Conservation (phyloP, 1,140 invertebrate species). For the Daktulosphaira vitifoliae region DNA sequence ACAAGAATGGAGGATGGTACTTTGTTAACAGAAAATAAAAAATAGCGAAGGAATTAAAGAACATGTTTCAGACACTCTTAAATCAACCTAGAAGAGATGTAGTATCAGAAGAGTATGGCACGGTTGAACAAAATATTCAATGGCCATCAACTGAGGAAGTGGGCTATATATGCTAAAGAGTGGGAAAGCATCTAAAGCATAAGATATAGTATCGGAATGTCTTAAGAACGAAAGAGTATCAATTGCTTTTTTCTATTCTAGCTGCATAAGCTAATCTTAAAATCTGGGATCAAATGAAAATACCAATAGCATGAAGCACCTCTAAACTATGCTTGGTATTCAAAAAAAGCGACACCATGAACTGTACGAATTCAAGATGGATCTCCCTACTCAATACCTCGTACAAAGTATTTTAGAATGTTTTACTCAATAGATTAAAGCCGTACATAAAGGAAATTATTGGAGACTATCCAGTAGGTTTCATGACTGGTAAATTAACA, state of each 20-base stretch:
- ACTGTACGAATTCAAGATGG: too few species aligned
- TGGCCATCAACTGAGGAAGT: conserved; percentile 2
- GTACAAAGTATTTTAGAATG: too few species aligned
- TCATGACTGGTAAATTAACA: too few species aligned
- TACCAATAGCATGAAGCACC: neutral
- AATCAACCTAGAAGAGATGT: neutral
- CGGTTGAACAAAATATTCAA: conserved; percentile 16
- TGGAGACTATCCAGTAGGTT: too few species aligned
- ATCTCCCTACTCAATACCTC: too few species aligned
- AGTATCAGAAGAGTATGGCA: neutral
- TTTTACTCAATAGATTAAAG: too few species aligned
- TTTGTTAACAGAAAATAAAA: neutral
- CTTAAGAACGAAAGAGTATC: conserved; percentile 1
- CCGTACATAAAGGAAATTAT: too few species aligned
- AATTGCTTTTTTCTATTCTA: neutral
- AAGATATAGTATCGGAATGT: neutral
- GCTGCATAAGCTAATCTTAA: conserved; percentile 8
- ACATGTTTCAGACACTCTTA: neutral
- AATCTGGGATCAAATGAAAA: conserved; percentile 1
- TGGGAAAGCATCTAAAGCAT: conserved; percentile 16
- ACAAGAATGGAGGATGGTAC: conserved; percentile 20
- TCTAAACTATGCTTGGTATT: neutral
- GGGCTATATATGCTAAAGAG: neutral
- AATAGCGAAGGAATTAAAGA: conserved; percentile 20
- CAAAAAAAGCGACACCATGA: neutral